Evolutionary conservation across 2,888 invertebrate genomes (phyloP).

Genomic region (Mylabris sibirica): DNA sequence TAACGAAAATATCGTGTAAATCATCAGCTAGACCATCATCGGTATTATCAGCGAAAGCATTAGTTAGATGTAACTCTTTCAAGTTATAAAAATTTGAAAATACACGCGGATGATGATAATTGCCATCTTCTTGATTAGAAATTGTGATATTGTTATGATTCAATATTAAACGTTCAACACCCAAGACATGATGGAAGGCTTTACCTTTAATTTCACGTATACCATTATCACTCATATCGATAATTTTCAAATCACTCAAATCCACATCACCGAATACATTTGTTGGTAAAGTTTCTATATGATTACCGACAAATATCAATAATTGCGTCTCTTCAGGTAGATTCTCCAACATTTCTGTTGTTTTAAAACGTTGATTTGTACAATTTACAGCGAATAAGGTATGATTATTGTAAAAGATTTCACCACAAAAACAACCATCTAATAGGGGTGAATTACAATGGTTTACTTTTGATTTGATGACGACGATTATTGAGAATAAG

Average conservation of each 20-base stretch:
- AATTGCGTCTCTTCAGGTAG: slow-evolving; percentile 73
- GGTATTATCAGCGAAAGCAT: slow-evolving; percentile 75
- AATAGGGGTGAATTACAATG: slow-evolving; percentile 50
- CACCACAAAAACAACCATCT: slow-evolving; percentile 66
- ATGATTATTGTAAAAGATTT: slow-evolving; percentile 60
- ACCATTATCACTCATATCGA: slow-evolving; percentile 78
- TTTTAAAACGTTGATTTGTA: slow-evolving; percentile 68
- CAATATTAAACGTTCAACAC: slow-evolving; percentile 72
- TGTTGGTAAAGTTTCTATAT: slow-evolving; percentile 69
- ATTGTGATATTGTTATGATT: slow-evolving; percentile 76
- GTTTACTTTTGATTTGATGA: slow-evolving; percentile 39
- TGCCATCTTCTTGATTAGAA: slow-evolving; percentile 65
- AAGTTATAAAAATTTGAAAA: slow-evolving; percentile 76
- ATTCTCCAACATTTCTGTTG: slow-evolving; percentile 67
- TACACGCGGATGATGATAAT: slow-evolving; percentile 71
- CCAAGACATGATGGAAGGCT: slow-evolving; percentile 75
- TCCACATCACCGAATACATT: slow-evolving; percentile 75
- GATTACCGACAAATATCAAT: slow-evolving; percentile 76
- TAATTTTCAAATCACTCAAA: slow-evolving; percentile 67
- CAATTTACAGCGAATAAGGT: slow-evolving; percentile 73
- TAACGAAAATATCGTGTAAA: slow-evolving; percentile 75
- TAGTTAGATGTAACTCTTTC: slow-evolving; percentile 74
- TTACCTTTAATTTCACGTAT: slow-evolving; percentile 77
- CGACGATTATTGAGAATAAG: not conserved
- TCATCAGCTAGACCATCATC: slow-evolving; percentile 69